A percentile compares a stretch with the other conserved stretches of the same genome.
phyloP scores from a whole-genome alignment of 1,140 invertebrate species.

The Drosophila oshimai region DNA sequence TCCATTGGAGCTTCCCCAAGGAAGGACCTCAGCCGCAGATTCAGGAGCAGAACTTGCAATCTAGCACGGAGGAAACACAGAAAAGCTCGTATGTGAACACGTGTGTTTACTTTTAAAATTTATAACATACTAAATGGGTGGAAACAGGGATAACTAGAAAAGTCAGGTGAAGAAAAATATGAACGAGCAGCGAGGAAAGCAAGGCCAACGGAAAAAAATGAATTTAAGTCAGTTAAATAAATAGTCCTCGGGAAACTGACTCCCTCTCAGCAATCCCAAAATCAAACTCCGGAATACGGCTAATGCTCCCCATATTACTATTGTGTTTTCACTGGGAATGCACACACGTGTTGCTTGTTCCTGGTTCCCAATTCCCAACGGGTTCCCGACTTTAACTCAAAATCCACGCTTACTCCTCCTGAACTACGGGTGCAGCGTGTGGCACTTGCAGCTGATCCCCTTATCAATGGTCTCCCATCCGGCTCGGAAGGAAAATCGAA shows the following conservation, averaged over 20 bases:
- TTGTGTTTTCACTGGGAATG: conserved; percentile 43
- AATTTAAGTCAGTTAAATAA: conserved; percentile 73
- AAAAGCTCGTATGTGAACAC: no score
- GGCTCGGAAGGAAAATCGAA: no score
- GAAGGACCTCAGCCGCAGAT: no score
- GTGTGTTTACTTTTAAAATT: no score
- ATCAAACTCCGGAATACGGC: conserved; percentile 10
- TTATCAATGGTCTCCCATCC: no score
- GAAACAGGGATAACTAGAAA: conserved; percentile 5
- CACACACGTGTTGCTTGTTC: conserved; percentile 21
- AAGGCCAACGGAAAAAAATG: conserved; percentile 24
- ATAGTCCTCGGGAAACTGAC: conserved; percentile 45
- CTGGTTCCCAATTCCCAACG: not conserved
- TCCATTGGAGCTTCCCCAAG: no score
- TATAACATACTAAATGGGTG: no score
- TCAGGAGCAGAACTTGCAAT: no score
- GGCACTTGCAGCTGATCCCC: conserved; percentile 54
- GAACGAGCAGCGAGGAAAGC: conserved; percentile 58
- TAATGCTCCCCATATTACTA: conserved; percentile 18
- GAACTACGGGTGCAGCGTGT: conserved; percentile 23
- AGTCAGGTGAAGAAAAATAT: conserved; percentile 68
- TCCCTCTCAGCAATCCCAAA: conserved; percentile 20
- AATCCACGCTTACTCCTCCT: no score
- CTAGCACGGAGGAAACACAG: no score
- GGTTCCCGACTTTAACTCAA: no score